Percentiles rank a stretch among this genome's conserved stretches.
These are phyloP conservation scores for Drosophila paulistorum DNA, from an alignment of 1,140 invertebrate genomes.

Conservation along the genomic window DNA sequence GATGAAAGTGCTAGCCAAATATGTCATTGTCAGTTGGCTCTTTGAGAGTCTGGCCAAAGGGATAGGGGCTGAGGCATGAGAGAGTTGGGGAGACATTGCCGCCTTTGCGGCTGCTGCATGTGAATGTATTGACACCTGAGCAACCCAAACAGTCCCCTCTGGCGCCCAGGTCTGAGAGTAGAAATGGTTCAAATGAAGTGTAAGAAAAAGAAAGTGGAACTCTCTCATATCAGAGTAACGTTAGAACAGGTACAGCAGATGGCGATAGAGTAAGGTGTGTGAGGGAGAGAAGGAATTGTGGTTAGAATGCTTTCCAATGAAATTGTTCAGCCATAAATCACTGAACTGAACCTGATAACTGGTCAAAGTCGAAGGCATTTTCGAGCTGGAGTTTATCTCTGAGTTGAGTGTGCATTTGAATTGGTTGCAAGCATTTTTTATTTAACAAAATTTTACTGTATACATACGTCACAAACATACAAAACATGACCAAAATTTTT, in stretches of 20 bases:
- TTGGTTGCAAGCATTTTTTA: slow-evolving; percentile 71
- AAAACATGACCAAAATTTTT: slow-evolving; percentile 79
- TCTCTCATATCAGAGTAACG: slow-evolving; percentile 16
- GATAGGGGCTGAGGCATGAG: not conserved
- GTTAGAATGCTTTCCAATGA: slow-evolving; percentile 58
- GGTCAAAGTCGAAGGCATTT: slow-evolving; percentile 59
- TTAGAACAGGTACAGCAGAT: slow-evolving; percentile 20
- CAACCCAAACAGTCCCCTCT: slow-evolving; percentile 46
- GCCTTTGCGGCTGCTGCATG: slow-evolving; percentile 68
- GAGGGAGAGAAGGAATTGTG: slow-evolving; percentile 7
- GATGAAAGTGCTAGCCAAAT: slow-evolving; percentile 79
- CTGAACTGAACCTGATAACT: slow-evolving; percentile 65
- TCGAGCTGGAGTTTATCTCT: slow-evolving; percentile 45
- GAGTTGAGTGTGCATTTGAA: slow-evolving; percentile 65
- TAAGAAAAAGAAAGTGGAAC: slow-evolving; percentile 54
- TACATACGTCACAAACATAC: slow-evolving; percentile 57
- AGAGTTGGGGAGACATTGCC: slow-evolving; percentile 18
- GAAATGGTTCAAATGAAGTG: slow-evolving; percentile 16
- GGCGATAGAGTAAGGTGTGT: not conserved
- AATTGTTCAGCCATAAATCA: slow-evolving; percentile 64
- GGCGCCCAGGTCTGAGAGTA: slow-evolving; percentile 31
- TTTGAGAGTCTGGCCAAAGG: slow-evolving; percentile 26
- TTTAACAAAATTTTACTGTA: slow-evolving; percentile 44
- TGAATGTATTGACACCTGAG: slow-evolving; percentile 75
- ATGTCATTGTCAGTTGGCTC: slow-evolving; percentile 71